These are phyloP conservation scores for Dinomys branickii DNA, from an alignment of 2,113 vertebrate genomes.

Conservation along the genomic window DNA sequence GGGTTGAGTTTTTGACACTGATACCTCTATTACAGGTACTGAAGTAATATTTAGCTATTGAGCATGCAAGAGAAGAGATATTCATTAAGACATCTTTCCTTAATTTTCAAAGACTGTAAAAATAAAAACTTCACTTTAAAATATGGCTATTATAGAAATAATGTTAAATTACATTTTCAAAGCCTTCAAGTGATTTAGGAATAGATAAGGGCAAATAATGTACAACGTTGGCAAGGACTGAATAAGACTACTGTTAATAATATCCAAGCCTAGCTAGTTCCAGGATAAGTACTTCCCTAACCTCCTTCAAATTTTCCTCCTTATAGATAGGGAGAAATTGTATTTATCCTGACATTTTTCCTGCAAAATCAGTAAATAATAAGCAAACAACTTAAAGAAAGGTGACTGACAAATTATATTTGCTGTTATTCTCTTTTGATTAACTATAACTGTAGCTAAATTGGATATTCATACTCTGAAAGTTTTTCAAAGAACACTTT, in stretches of 20 bases:
- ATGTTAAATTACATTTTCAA: not conserved
- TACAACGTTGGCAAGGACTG: fast-evolving
- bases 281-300: not conserved
- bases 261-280: not conserved
- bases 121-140: not conserved
- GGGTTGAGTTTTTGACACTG: not conserved
- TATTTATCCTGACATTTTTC: not conserved
- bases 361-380: not conserved
- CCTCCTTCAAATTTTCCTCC: not conserved
- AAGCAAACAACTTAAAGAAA: not conserved
- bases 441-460: not conserved
- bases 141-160: not conserved
- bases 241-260: not conserved
- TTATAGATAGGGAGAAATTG: not conserved
- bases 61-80: not conserved
- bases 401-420: not conserved
- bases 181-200: not conserved
- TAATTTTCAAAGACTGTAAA: not conserved
- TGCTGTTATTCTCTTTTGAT: not conserved
- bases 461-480: not conserved
- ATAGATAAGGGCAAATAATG: not conserved
- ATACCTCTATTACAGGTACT: not conserved
- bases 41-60: not conserved
- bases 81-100: not conserved
- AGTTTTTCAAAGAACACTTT: not conserved